Percentiles rank a stretch among this genome's conserved stretches.
Conservation (phyloP, 2,888 invertebrate species). For the Bellardia bayeri region DNA sequence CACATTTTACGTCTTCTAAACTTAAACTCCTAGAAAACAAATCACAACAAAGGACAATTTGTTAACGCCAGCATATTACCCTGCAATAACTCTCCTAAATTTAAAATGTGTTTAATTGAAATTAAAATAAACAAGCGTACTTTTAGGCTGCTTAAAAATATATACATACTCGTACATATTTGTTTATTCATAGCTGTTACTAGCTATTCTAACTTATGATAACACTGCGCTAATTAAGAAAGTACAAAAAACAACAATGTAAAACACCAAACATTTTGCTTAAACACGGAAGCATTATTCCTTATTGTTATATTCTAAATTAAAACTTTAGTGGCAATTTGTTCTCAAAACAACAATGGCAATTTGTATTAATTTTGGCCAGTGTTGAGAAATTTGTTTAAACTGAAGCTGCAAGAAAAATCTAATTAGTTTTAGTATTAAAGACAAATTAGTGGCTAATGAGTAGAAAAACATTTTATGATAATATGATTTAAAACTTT, state of each 20-base stretch:
- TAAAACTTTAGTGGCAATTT: slow-evolving; percentile 55
- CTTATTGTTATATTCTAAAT: slow-evolving; percentile 54
- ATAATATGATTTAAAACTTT: slow-evolving; percentile 3
- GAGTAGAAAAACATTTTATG: neutral
- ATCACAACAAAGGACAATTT: slow-evolving; percentile 15
- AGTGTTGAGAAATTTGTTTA: slow-evolving; percentile 7
- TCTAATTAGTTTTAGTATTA: slow-evolving; percentile 43
- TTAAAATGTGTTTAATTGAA: slow-evolving; percentile 61
- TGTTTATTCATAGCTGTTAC: neutral
- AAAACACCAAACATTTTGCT: neutral
- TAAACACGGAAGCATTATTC: slow-evolving; percentile 3
- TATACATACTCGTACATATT: neutral
- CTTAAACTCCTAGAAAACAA: neutral
- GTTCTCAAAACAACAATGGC: slow-evolving; percentile 2
- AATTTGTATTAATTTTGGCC: slow-evolving; percentile 17
- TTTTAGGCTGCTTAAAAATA: neutral
- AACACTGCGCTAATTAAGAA: slow-evolving; percentile 39
- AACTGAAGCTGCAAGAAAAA: neutral
- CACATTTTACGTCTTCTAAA: neutral
- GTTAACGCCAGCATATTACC: neutral
- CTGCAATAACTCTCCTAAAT: slow-evolving; percentile 14
- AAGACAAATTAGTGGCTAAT: slow-evolving; percentile 25
- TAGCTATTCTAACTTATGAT: slow-evolving; percentile 12
- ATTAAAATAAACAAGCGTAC: slow-evolving; percentile 35
- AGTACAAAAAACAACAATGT: neutral